Base-by-base conservation (phyloP, 2,797 vertebrate genomes). In the Clamator glandarius region DNA sequence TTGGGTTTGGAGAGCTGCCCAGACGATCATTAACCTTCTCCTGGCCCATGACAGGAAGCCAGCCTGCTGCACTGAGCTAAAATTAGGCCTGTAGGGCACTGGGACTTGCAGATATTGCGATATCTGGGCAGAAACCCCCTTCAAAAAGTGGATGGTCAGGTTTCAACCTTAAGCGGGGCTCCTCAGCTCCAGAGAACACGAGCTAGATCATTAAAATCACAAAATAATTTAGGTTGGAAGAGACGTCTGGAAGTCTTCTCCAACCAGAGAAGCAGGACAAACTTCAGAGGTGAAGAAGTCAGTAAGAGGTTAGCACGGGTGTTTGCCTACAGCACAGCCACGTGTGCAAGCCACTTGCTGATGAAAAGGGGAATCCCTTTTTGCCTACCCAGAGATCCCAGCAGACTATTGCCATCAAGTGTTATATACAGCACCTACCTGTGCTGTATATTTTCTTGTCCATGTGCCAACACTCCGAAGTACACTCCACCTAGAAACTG, bases 21-120 rank as follows among this genome's bases (percentile, higher is more conserved):
- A 92, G 95, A 87, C 79, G 70, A 89, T 96, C 93, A 94, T 96
- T 96, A 96, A 95, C 93, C 94, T 95, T 90, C 88, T 94, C 86
- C 74, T 95, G 90, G 88, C 80, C 94, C 88, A 33, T 58, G 64
- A 92, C 78, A 93, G 86, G 86, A 90, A 92, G 87, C 36, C 90
- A 93, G 84, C 70, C 90, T 90, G 95, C 94, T 95, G 81, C 78
- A 82, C 33, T 67, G 89, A 90, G 86, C 90, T 95, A 93, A 93
- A 94, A 93, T 93, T 87, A 93, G 91, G 92, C 80, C 80, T 91
- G 87, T 93, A 95, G 94, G 94, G 90, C 94, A 93, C 80, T 88
- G 55, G 91, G 91, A 36, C 88, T 95, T 76, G 63, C 48, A 87
- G 63, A n/a, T 73, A 31, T 2, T 51, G 55, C 51, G 69, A 6